These are phyloP conservation scores for Dyspetes luteomarginatus DNA, from an alignment of 2,888 invertebrate genomes.

Conservation along the genomic window DNA sequence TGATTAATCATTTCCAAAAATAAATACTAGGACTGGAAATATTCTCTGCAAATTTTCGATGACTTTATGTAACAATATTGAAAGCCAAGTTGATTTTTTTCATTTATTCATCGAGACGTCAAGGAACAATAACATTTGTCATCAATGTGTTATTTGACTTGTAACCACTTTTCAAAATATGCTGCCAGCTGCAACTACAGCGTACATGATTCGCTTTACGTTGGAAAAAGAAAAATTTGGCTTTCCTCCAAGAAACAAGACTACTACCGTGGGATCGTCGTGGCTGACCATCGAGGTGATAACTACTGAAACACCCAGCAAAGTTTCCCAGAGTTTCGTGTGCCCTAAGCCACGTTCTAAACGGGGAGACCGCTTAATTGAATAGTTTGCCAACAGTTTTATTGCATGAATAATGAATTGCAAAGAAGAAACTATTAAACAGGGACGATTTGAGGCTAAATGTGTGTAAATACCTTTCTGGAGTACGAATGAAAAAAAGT, in stretches of 20 bases:
- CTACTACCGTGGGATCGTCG: neutral
- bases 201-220: neutral
- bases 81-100: too few relatives aligned
- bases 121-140: neutral
- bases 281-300: conserved; percentile 2
- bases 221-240: conserved; percentile 15
- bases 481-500: conserved; percentile 25
- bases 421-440: neutral
- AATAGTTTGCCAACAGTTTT: conserved; percentile 39
- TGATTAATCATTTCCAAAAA: too few relatives aligned
- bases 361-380: conserved; percentile 21
- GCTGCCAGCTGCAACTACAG: neutral
- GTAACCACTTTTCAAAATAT: neutral
- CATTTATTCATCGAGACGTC: neutral
- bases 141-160: neutral
- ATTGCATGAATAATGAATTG: conserved; percentile 9
- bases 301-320: conserved; percentile 25
- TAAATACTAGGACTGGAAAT: too few relatives aligned
- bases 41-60: too few relatives aligned
- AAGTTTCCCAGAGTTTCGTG: conserved; percentile 29
- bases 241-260: conserved; percentile 22
- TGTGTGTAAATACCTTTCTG: neutral
- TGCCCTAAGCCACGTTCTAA: neutral
- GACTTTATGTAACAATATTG: too few relatives aligned
- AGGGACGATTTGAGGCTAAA: neutral